phyloP scores from a whole-genome alignment of 2,888 invertebrate species.

The Ashinkailepas kermadecensis region DNA sequence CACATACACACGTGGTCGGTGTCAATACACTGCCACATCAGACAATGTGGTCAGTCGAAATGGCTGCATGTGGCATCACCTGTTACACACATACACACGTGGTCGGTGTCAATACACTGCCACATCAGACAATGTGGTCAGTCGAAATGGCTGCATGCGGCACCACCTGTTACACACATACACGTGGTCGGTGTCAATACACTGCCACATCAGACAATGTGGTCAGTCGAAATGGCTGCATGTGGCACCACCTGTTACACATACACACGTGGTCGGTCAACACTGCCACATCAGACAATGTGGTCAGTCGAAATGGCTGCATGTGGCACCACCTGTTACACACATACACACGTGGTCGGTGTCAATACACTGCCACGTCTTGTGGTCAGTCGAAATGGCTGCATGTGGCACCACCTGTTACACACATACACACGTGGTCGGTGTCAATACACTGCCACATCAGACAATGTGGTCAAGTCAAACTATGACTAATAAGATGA shows the following conservation, averaged over 20 bases:
- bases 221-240: slow-evolving; percentile 65
- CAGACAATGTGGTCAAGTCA: no score
- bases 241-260: slow-evolving; percentile 59
- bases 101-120: background rate
- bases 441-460: no score
- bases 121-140: no score
- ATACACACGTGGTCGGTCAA: background rate
- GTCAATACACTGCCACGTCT: slow-evolving; percentile 48
- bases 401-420: slow-evolving; percentile 65
- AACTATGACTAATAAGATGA: no score
- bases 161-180: slow-evolving; percentile 50
- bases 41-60: slow-evolving; percentile 49
- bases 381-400: slow-evolving; percentile 61
- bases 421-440: slow-evolving; percentile 26
- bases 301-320: slow-evolving; percentile 66
- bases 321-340: slow-evolving; percentile 60
- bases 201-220: no score
- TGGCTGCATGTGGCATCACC: slow-evolving; percentile 67
- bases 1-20: slow-evolving; percentile 25
- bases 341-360: slow-evolving; percentile 25
- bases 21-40: background rate
- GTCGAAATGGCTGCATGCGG: slow-evolving; percentile 69
- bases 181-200: no score
- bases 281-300: no score
- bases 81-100: slow-evolving; percentile 38